Evolutionary conservation across 2,113 vertebrate genomes (phyloP).

Genomic region (Puffinus mauretanicus): DNA sequence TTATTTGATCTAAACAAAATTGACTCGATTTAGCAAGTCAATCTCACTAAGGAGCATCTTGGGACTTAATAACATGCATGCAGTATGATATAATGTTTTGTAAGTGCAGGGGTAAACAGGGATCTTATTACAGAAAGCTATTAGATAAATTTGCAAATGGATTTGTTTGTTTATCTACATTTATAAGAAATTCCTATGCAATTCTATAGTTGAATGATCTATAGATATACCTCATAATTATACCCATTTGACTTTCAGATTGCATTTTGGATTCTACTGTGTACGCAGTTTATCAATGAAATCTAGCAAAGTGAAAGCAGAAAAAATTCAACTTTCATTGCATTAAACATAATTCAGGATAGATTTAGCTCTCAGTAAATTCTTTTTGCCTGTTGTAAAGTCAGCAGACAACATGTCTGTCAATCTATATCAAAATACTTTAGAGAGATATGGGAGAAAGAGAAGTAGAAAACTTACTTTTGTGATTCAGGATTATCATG

Average conservation of each 20-base stretch:
- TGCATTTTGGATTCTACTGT: neutral
- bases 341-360: neutral
- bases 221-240: neutral
- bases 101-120: slow-evolving; percentile 11
- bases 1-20: neutral
- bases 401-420: neutral
- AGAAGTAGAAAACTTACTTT: neutral
- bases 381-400: neutral
- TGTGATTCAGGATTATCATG: neutral
- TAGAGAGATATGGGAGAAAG: neutral
- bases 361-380: neutral
- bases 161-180: slow-evolving; percentile 18
- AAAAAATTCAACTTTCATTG: neutral
- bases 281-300: neutral
- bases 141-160: slow-evolving; percentile 23
- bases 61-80: neutral
- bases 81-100: neutral
- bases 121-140: neutral
- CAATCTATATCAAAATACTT: neutral
- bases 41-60: slow-evolving; percentile 8
- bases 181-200: neutral
- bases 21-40: slow-evolving; percentile 18
- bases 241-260: neutral
- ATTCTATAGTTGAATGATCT: neutral
- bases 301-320: neutral